Evolutionary conservation across 2,888 invertebrate species (phyloP).

Genomic region (Xestia xanthographa): DNA sequence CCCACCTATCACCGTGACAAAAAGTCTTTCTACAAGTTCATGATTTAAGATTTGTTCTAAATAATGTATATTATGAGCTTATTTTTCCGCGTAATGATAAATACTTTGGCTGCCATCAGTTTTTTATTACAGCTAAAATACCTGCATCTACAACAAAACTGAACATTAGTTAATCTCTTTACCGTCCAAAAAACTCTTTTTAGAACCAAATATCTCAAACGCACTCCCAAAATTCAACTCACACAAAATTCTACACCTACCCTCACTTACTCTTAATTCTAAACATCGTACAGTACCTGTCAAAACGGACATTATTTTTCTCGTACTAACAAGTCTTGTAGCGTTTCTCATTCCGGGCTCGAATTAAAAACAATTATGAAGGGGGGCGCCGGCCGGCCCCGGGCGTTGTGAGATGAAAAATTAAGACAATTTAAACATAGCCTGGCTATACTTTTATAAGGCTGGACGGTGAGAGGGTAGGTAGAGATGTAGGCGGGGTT

Average conservation of each 20-base stretch:
- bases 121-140: background rate
- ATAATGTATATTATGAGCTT: background rate
- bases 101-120: background rate
- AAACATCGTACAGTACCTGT: constrained; percentile 61
- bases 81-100: background rate
- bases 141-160: background rate
- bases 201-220: background rate
- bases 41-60: background rate
- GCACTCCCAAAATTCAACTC: background rate
- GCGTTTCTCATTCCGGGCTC: constrained; percentile 80
- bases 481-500: background rate
- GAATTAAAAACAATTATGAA: constrained; percentile 90
- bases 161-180: background rate
- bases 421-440: constrained; percentile 88
- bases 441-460: constrained; percentile 72
- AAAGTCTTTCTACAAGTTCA: background rate
- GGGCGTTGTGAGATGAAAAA: constrained; percentile 86
- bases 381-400: constrained; percentile 70
- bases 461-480: constrained; percentile 53
- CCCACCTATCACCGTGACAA: too few relatives aligned
- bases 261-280: constrained; percentile 46
- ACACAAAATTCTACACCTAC: constrained; percentile 24
- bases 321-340: constrained; percentile 75
- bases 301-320: constrained; percentile 78
- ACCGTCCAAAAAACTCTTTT: background rate